These are phyloP conservation scores for Eilema griseolum DNA, from an alignment of 2,888 invertebrate genomes.

Conservation along the genomic window DNA sequence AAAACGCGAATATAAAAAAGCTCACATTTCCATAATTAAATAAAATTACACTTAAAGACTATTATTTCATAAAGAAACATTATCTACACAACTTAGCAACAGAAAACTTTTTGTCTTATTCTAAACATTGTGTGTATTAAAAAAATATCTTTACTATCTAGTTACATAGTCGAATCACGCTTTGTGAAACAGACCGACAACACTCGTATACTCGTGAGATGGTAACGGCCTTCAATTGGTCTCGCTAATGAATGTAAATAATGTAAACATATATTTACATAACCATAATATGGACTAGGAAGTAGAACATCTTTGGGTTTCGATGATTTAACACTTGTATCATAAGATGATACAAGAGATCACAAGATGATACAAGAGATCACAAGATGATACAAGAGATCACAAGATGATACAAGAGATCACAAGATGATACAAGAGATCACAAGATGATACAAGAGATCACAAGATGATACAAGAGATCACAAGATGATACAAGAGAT, in stretches of 20 bases:
- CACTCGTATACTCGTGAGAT: constrained; percentile 22
- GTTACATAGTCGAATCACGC: constrained; percentile 48
- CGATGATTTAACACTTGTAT: constrained; percentile 9
- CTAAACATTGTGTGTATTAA: background rate
- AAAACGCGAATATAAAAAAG: no score
- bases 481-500: background rate
- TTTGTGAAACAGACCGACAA: constrained; percentile 35
- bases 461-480: constrained; percentile 1
- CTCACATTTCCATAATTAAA: no score
- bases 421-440: constrained; percentile 1
- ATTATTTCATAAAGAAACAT: background rate
- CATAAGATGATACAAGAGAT: constrained; percentile 3
- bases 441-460: background rate
- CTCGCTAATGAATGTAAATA: constrained; percentile 48
- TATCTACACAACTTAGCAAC: background rate
- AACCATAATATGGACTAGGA: constrained; percentile 37
- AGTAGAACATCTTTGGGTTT: constrained; percentile 19
- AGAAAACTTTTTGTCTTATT: constrained; percentile 16
- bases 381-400: constrained; percentile 1
- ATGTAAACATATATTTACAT: constrained; percentile 39
- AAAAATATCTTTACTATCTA: constrained; percentile 26
- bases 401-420: background rate
- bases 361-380: background rate
- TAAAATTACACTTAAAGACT: no score
- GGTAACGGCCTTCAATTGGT: constrained; percentile 44